Conservation (phyloP, 1,140 invertebrate genomes). For the Rhagoletis zephyria region DNA sequence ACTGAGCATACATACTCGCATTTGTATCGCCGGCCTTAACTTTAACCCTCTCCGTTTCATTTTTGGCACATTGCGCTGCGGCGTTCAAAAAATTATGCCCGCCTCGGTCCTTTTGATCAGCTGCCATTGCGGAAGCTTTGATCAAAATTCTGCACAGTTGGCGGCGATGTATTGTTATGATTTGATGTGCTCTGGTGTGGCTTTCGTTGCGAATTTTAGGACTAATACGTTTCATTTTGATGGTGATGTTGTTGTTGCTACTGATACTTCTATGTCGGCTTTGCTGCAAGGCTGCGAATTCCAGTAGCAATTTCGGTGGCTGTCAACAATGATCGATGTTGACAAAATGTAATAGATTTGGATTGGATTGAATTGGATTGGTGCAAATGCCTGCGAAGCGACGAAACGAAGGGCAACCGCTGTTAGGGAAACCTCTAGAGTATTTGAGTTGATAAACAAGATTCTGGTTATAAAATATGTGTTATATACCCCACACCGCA, state of each 20-base stretch:
- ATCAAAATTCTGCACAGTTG: conserved; percentile 48
- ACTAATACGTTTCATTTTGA: background rate
- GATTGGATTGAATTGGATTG: background rate
- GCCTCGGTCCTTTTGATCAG: background rate
- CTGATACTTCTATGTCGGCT: background rate
- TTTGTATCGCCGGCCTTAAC: background rate
- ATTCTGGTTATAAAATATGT: background rate
- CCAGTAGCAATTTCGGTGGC: conserved; percentile 45
- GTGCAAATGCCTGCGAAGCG: conserved; percentile 18
- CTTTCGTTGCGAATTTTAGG: background rate
- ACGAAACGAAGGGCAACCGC: background rate
- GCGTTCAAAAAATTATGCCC: conserved; percentile 36
- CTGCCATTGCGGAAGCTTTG: conserved; percentile 29
- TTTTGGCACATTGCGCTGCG: background rate
- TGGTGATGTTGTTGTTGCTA: background rate
- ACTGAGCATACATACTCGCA: too few relatives aligned
- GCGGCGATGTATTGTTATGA: conserved; percentile 35
- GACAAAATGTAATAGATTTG: conserved; percentile 40
- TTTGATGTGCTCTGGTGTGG: conserved; percentile 9
- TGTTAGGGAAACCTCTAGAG: background rate
- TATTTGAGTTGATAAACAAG: background rate
- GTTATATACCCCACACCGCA: background rate
- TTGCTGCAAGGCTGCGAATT: conserved; percentile 7
- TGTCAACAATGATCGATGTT: conserved; percentile 50
- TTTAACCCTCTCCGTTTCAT: background rate